phyloP scores from a whole-genome alignment of 1,140 invertebrate genomes.

The Akabosia matsudoensis region DNA sequence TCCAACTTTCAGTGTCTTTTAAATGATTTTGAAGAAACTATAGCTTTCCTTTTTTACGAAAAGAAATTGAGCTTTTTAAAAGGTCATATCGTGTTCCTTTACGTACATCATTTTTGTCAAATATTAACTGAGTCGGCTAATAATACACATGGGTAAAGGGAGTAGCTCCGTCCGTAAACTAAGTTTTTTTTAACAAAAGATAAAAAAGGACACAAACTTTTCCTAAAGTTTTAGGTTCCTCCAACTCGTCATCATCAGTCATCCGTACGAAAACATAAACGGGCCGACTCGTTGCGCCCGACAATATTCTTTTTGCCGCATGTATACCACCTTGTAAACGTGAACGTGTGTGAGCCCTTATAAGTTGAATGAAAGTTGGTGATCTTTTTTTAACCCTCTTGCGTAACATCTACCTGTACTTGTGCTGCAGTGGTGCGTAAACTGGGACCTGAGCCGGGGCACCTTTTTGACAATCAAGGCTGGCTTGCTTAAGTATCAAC shows the following conservation, averaged over 20 bases:
- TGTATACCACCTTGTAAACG: background rate
- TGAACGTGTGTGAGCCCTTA: conserved; percentile 14
- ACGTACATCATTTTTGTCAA: background rate
- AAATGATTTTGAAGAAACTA: background rate
- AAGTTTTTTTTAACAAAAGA: background rate
- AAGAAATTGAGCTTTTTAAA: background rate
- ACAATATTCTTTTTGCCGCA: background rate
- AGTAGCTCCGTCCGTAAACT: background rate
- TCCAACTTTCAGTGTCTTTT: background rate
- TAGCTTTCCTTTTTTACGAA: background rate
- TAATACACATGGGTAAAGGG: background rate
- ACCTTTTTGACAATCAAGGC: background rate
- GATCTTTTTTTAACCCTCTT: background rate
- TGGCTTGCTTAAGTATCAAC: background rate
- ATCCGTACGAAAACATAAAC: background rate
- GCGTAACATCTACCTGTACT: background rate
- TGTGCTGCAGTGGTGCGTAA: background rate
- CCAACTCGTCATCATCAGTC: background rate
- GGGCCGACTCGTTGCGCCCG: background rate
- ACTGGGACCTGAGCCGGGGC: conserved; percentile 8
- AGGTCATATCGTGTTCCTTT: conserved; percentile 1
- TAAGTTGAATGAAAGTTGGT: conserved; percentile 1
- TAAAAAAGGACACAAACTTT: background rate
- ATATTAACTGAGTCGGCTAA: background rate
- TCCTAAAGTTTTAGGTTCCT: background rate